These are phyloP conservation scores for Sinopyrophorus schimmeli DNA, from an alignment of 2,888 invertebrate genomes.

Conservation along the genomic window DNA sequence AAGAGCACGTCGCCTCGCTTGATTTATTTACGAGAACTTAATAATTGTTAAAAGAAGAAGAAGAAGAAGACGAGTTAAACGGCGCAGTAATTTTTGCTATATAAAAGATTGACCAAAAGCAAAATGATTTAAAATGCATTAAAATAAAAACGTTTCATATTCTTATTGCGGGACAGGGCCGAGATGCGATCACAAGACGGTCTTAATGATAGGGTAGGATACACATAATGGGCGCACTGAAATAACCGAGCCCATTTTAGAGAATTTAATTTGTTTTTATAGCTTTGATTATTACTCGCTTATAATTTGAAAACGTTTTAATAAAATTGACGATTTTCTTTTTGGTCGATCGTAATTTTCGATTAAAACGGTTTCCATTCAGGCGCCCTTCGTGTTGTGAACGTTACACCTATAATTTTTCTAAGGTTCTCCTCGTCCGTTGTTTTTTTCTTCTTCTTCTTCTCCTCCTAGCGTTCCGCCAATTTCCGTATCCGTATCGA, in stretches of 20 bases:
- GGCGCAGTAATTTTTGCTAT: too few species aligned
- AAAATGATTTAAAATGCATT: slow-evolving; percentile 52
- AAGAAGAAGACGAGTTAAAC: too few species aligned
- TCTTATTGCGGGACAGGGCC: slow-evolving; percentile 36
- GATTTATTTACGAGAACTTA: too few species aligned
- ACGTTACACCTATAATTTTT: slow-evolving; percentile 49
- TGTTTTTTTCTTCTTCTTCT: slow-evolving; percentile 47
- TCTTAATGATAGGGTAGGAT: slow-evolving; percentile 55
- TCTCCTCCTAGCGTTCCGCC: slow-evolving; percentile 43
- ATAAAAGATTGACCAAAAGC: slow-evolving; percentile 38
- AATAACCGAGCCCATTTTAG: slow-evolving; percentile 55
- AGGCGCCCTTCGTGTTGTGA: slow-evolving; percentile 27
- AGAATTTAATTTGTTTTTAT: slow-evolving; percentile 59
- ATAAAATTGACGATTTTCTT: slow-evolving; percentile 43
- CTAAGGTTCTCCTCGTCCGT: slow-evolving; percentile 49
- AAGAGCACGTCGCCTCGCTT: too few species aligned
- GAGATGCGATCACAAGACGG: slow-evolving; percentile 36
- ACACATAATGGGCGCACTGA: slow-evolving; percentile 55
- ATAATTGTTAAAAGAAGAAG: too few species aligned
- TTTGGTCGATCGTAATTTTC: slow-evolving; percentile 27
- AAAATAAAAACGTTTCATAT: slow-evolving; percentile 44
- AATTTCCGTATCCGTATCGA: slow-evolving; percentile 54
- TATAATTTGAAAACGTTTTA: slow-evolving; percentile 56
- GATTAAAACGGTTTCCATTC: slow-evolving; percentile 25
- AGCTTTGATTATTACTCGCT: slow-evolving; percentile 57